Percentiles rank a stretch among this genome's conserved stretches.
phyloP scores from a whole-genome alignment of 2,113 vertebrate genomes.

The Caranx melampygus region DNA sequence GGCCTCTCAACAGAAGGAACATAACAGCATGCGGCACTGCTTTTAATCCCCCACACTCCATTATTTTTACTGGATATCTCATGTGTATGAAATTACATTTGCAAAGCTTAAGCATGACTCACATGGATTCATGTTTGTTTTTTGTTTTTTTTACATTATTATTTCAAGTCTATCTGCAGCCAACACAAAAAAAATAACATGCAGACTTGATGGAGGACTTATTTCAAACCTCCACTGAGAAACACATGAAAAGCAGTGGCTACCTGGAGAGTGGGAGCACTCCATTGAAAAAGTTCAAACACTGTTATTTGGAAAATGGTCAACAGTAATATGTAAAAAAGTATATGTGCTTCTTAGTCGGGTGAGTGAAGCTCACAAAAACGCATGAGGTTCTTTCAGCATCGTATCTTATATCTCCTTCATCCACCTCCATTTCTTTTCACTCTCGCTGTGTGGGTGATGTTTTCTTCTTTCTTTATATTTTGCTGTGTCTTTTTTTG shows the following conservation, averaged over 20 bases:
- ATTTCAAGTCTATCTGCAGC: background rate
- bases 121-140: background rate
- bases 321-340: constrained; percentile 1
- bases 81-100: background rate
- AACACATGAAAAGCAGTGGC: background rate
- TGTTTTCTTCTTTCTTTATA: constrained; percentile 13
- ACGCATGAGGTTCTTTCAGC: background rate
- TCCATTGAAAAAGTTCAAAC: background rate
- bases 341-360: background rate
- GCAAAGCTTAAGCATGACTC: background rate
- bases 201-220: background rate
- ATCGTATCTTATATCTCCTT: background rate
- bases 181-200: background rate
- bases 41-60: background rate
- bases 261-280: background rate
- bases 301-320: background rate
- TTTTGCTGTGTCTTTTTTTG: constrained; percentile 17
- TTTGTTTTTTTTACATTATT: background rate
- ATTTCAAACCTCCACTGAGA: background rate
- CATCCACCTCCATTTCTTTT: background rate
- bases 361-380: constrained; percentile 6
- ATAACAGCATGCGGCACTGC: background rate
- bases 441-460: background rate
- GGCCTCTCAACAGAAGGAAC: background rate
- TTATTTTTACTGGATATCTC: background rate